Conservation (phyloP, 2,113 vertebrate species). For the Ariopsis seemanni region DNA sequence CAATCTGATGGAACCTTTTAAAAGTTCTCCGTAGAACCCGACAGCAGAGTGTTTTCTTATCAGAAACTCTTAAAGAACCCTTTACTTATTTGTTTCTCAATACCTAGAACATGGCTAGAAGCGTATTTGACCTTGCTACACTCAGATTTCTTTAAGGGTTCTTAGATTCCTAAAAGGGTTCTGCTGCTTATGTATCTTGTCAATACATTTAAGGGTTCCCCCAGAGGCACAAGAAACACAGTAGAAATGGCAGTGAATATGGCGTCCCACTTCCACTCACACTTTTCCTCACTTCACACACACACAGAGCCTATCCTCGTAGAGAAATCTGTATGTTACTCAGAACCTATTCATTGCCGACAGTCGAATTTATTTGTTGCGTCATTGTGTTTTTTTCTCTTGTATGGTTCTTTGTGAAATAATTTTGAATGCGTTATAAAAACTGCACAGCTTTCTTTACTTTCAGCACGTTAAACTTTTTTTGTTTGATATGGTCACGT, state of each 20-base stretch:
- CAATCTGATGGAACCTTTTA: background rate
- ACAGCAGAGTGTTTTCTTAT: background rate
- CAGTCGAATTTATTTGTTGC: background rate
- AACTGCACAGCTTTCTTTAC: background rate
- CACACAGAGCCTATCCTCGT: background rate
- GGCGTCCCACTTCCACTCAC: background rate
- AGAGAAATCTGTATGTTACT: background rate
- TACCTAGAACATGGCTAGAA: background rate
- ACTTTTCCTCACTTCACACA: background rate
- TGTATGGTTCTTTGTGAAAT: background rate
- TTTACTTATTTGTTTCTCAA: background rate
- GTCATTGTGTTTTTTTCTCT: background rate
- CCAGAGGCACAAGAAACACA: background rate
- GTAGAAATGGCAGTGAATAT: background rate
- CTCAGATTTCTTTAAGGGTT: background rate
- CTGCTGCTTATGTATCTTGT: background rate
- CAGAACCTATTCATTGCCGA: background rate
- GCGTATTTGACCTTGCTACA: background rate
- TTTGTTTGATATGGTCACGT: background rate
- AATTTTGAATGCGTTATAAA: background rate
- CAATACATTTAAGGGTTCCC: background rate
- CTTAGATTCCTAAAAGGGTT: background rate
- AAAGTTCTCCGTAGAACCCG: background rate
- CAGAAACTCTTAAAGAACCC: background rate
- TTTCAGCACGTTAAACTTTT: background rate